Base-by-base conservation (phyloP, 2,888 invertebrate genomes). In the Atherix ibis region DNA sequence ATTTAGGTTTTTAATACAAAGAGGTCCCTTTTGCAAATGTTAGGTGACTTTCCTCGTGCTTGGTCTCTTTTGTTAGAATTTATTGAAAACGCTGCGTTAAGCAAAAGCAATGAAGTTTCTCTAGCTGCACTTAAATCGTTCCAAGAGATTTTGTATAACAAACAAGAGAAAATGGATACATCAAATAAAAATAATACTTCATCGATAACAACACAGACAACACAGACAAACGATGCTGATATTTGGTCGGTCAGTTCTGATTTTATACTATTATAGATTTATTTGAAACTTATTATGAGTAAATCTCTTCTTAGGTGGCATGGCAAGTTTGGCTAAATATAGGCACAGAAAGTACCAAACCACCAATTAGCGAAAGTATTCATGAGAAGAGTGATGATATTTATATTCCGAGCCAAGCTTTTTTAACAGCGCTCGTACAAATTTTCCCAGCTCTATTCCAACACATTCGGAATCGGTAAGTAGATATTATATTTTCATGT, bases 361-460 rank as follows among this genome's bases (percentile, higher is more conserved):
- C 77, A 2, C 65, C 70, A 4, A 58, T 36, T n/a, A 47, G 50
- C 17, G 40, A 45, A 19, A 46, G 47, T 19, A 19, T 42, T 52
- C 61, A 46, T 44, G 57, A 61, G 14, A 46, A 45, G n/a, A 48
- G 49, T 18, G 61, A 62, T 44, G 70, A 83, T 57, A 62, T 74
- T 41, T 91, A 88, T 63, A 73, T 89, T 38, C 92, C 95, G 1
- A 85, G 89, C 15, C 85, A 94, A 51, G 82, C 84, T 40, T 97
- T 92, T 66, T 70, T 97, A 35, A 91, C 92, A 0, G 87, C 94
- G 0, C 67, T 95, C 12, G 81, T 95, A 44, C 92, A 94, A 62
- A 91, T 94, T 52, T 95, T 97, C 60, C 92, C 94, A 4, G 80
- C 83, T 38, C 77, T 97, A 39, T 95, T 92, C 64, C 84, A 83